These are phyloP conservation scores for Orcinus orca DNA, from an alignment of 2,113 vertebrate species.

Conservation along the genomic window DNA sequence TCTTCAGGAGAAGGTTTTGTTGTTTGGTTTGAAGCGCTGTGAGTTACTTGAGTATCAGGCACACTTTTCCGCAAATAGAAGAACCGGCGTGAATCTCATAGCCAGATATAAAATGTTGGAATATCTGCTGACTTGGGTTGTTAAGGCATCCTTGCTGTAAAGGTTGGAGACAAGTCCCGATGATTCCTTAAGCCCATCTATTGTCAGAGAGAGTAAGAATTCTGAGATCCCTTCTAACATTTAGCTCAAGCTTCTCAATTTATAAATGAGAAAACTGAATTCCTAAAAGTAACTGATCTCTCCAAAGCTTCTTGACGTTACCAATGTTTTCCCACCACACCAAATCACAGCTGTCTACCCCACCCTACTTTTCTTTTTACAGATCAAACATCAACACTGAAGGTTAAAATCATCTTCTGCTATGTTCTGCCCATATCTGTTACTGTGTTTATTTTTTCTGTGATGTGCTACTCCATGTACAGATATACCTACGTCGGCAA, in stretches of 20 bases:
- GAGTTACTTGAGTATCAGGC: not conserved
- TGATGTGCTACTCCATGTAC: conserved; percentile 78
- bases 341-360: not conserved
- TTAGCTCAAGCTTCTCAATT: not conserved
- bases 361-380: not conserved
- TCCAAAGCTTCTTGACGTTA: not conserved
- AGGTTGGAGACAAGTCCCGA: not conserved
- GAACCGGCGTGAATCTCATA: not conserved
- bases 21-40: not conserved
- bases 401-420: conserved; percentile 78
- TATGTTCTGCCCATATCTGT: conserved; percentile 81
- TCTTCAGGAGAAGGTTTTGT: not conserved
- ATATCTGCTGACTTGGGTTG: not conserved
- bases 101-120: not conserved
- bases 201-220: not conserved
- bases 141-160: not conserved
- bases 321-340: not conserved
- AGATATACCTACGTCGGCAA: conserved; percentile 82
- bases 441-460: conserved; percentile 76
- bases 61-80: not conserved
- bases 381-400: conserved; percentile 79
- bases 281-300: not conserved
- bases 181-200: not conserved
- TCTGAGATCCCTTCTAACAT: not conserved
- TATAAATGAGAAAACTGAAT: not conserved